phyloP scores from a whole-genome alignment of 2,797 vertebrate genomes.

The Antrozous pallidus region DNA sequence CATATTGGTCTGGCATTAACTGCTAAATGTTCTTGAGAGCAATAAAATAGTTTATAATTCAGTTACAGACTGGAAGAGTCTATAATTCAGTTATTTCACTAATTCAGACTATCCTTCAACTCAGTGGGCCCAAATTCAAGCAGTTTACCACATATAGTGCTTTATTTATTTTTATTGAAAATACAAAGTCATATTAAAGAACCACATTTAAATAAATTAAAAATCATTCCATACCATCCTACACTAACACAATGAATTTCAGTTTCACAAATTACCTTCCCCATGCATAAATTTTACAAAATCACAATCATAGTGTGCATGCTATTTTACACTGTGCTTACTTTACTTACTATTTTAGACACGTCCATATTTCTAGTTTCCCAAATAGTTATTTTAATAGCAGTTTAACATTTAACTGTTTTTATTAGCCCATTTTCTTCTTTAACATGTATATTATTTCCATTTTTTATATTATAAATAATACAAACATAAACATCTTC shows the following conservation, averaged over 20 bases:
- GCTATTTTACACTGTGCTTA: not conserved
- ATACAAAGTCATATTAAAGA: slow-evolving; percentile 59
- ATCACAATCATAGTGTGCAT: not conserved
- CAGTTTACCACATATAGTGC: not conserved
- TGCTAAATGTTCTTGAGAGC: slow-evolving; percentile 22
- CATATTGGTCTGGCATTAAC: not conserved
- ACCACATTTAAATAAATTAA: slow-evolving; percentile 62
- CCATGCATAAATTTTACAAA: slow-evolving; percentile 53
- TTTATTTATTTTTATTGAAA: slow-evolving; percentile 70
- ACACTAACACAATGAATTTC: slow-evolving; percentile 31
- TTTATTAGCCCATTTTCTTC: slow-evolving; percentile 48
- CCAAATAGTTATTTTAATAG: slow-evolving; percentile 22
- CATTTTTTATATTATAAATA: slow-evolving; percentile 43
- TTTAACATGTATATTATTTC: slow-evolving; percentile 18
- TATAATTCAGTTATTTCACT: slow-evolving; percentile 38
- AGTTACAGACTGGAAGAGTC: not conserved
- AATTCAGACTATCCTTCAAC: slow-evolving; percentile 34
- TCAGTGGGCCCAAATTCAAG: slow-evolving; percentile 16
- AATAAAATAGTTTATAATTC: slow-evolving; percentile 9
- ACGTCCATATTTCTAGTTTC: slow-evolving; percentile 25
- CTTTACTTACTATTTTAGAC: slow-evolving; percentile 6
- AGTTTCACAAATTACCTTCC: slow-evolving; percentile 22
- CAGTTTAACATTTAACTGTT: not conserved
- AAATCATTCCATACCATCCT: slow-evolving; percentile 30
- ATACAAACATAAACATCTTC: slow-evolving; percentile 43